A percentile compares a stretch with the other conserved stretches of the same genome.
These are phyloP conservation scores for Oscheius myriophilus DNA, from an alignment of 2,888 invertebrate genomes.

Conservation along the genomic window DNA sequence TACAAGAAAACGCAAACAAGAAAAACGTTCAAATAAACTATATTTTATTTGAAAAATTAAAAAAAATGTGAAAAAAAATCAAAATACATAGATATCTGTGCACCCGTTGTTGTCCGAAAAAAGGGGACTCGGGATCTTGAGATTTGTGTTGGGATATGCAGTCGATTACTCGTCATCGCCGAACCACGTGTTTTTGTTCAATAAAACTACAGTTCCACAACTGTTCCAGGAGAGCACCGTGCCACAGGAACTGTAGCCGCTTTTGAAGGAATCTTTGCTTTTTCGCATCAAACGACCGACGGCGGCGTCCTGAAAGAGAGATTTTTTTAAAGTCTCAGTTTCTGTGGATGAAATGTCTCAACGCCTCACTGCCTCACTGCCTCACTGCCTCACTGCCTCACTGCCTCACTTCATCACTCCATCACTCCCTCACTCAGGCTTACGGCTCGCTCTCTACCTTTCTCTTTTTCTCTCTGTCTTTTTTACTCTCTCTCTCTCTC, in stretches of 20 bases:
- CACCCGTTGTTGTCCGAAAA: no score
- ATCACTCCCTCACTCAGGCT: neutral
- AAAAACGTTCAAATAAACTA: no score
- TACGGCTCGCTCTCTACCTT: no score
- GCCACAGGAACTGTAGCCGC: slow-evolving; percentile 28
- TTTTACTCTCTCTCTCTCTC: no score
- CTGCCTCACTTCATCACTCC: neutral
- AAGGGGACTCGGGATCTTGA: no score
- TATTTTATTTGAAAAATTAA: no score
- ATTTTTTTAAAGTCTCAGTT: no score
- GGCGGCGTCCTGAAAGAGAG: slow-evolving; percentile 34
- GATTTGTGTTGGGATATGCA: neutral
- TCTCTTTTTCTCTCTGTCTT: no score
- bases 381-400: neutral
- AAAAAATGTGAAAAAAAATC: no score
- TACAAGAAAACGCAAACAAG: no score
- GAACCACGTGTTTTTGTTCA: slow-evolving; percentile 44
- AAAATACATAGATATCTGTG: no score
- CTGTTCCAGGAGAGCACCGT: slow-evolving; percentile 23
- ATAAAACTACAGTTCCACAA: slow-evolving; percentile 29
- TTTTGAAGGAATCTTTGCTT: slow-evolving; percentile 31
- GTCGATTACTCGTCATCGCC: slow-evolving; percentile 32
- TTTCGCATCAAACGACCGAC: slow-evolving; percentile 42
- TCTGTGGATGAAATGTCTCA: no score
- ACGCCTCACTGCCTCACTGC: neutral